Percentiles rank a stretch among this genome's conserved stretches.
Conservation (phyloP, 1,140 invertebrate species). For the Acyrthosiphon pisum region DNA sequence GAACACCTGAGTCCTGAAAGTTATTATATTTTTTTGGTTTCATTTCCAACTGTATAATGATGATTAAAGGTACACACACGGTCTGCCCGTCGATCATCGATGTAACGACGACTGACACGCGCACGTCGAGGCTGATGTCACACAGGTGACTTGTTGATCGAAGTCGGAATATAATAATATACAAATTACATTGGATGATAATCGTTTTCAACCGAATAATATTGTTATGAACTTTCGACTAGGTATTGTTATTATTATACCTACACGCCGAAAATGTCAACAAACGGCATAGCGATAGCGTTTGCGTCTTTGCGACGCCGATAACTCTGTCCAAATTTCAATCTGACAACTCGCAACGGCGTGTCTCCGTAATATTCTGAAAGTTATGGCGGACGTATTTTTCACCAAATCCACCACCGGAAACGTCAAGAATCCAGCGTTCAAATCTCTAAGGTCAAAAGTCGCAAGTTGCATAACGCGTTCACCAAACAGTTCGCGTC, state of each 20-base stretch:
- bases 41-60: constrained; percentile 33
- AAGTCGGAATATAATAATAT: background rate
- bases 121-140: constrained; percentile 2
- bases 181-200: background rate
- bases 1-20: background rate
- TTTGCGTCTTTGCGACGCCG: background rate
- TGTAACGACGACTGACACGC: background rate
- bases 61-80: constrained; percentile 39
- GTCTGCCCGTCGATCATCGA: background rate
- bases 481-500: background rate
- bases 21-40: constrained; percentile 34
- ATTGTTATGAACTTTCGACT: background rate
- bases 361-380: background rate
- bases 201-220: background rate
- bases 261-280: background rate
- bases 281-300: background rate
- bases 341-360: background rate
- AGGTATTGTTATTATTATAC: background rate
- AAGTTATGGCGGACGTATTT: background rate
- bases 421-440: constrained; percentile 31
- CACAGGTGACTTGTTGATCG: constrained; percentile 50
- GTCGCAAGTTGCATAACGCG: background rate
- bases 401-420: background rate
- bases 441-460: constrained; percentile 46
- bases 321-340: constrained; percentile 21